Evolutionary conservation across 2,113 vertebrate species (phyloP).

Genomic region (Calypte anna): DNA sequence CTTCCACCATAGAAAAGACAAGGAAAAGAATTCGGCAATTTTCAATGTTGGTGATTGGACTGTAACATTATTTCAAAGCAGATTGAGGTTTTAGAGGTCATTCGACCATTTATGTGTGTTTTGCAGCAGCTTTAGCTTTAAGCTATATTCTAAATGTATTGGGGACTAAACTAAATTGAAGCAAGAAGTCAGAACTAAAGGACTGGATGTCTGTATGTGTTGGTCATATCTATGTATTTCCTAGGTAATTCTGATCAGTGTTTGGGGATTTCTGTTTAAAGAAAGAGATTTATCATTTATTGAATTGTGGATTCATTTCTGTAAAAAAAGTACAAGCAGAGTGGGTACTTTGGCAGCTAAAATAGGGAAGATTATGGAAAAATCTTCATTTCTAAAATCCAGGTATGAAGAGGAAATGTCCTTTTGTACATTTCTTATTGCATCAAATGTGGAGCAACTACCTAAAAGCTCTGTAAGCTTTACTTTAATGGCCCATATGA

Average conservation of each 20-base stretch:
- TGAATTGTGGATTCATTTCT: not conserved
- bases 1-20: not conserved
- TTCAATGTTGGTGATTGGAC: not conserved
- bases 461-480: not conserved
- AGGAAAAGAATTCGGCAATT: not conserved
- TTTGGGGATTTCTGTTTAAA: not conserved
- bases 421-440: not conserved
- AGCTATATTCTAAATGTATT: not conserved
- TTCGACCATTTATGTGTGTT: not conserved
- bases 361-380: not conserved
- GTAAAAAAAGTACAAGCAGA: not conserved
- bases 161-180: not conserved
- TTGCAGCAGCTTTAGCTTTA: not conserved
- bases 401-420: not conserved
- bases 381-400: not conserved
- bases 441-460: not conserved
- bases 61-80: not conserved
- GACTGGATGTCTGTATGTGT: not conserved
- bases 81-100: not conserved
- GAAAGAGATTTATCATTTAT: not conserved
- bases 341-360: not conserved
- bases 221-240: not conserved
- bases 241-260: not conserved
- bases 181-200: not conserved
- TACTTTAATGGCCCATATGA: not conserved